phyloP scores from a whole-genome alignment of 2,888 invertebrate genomes.

The Ganaspis brasiliensis region DNA sequence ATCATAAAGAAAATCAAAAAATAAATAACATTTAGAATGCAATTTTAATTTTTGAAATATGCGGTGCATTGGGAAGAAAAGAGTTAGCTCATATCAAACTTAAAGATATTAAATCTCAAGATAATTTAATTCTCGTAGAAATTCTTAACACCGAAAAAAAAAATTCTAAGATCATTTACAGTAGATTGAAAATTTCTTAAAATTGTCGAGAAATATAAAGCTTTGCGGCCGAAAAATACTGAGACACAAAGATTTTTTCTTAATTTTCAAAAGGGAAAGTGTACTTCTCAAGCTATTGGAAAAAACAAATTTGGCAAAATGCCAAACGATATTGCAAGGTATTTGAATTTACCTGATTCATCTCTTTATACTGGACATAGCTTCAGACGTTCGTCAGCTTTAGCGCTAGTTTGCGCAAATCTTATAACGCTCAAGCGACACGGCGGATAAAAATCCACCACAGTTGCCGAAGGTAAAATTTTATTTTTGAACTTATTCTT shows the following conservation, averaged over 20 bases:
- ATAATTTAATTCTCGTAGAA: not conserved
- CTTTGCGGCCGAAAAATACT: not conserved
- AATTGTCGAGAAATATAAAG: not conserved
- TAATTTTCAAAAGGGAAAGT: not conserved
- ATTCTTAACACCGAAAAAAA: not conserved
- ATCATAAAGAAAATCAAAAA: not conserved
- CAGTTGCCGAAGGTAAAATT: no score
- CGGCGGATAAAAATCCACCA: no score
- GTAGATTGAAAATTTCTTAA: not conserved
- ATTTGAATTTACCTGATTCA: not conserved
- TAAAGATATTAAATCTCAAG: not conserved
- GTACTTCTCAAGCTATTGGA: not conserved
- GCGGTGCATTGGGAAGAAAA: not conserved
- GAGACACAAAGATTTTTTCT: not conserved
- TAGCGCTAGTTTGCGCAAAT: not conserved
- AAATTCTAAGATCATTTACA: not conserved
- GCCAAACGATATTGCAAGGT: not conserved
- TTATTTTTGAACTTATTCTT: no score
- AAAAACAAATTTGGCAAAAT: conserved; percentile 5
- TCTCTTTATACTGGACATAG: not conserved
- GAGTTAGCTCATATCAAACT: not conserved
- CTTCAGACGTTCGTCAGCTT: not conserved
- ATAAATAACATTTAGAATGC: not conserved
- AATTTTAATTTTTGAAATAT: not conserved
- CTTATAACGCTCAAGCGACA: no score